A percentile compares a stretch with the other conserved stretches of the same genome.
These are phyloP conservation scores for Scotopteryx bipunctaria DNA, from an alignment of 2,888 invertebrate species.

Conservation along the genomic window DNA sequence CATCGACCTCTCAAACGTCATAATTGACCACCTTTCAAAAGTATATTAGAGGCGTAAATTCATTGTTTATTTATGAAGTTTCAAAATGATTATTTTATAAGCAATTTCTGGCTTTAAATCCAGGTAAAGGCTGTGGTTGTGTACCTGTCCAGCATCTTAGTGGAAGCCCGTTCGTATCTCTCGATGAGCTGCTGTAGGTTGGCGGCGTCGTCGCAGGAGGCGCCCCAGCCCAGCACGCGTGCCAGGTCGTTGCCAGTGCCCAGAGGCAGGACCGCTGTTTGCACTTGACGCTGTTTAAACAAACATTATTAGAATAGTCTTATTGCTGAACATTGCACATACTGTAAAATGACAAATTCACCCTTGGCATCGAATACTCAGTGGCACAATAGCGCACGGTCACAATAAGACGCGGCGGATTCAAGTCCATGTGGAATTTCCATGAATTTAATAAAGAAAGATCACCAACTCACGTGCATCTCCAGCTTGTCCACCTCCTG, in stretches of 20 bases:
- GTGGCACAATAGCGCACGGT: too few relatives aligned
- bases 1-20: slow-evolving; percentile 93
- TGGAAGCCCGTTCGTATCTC: slow-evolving; percentile 97
- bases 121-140: not conserved
- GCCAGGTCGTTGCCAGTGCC: slow-evolving; percentile 99
- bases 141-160: slow-evolving; percentile 97
- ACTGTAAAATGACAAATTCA: too few relatives aligned
- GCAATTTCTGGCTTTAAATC: too few relatives aligned
- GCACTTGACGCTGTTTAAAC: slow-evolving; percentile 90
- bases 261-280: slow-evolving; percentile 96
- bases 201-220: slow-evolving; percentile 97
- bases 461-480: slow-evolving; percentile 88
- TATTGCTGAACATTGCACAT: too few relatives aligned
- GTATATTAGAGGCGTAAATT: not conserved
- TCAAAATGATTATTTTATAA: too few relatives aligned
- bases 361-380: too few relatives aligned
- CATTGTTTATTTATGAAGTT: too few relatives aligned
- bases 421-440: too few relatives aligned
- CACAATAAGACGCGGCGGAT: too few relatives aligned
- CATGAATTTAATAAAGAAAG: not conserved
- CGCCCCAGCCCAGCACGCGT: slow-evolving; percentile 97
- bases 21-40: slow-evolving; percentile 93
- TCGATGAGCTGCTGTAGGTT: slow-evolving; percentile 96
- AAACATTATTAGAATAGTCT: too few relatives aligned
- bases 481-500: slow-evolving; percentile 97